These are phyloP conservation scores for Enteromius argenteus DNA, from an alignment of 2,797 vertebrate genomes.

Conservation along the genomic window DNA sequence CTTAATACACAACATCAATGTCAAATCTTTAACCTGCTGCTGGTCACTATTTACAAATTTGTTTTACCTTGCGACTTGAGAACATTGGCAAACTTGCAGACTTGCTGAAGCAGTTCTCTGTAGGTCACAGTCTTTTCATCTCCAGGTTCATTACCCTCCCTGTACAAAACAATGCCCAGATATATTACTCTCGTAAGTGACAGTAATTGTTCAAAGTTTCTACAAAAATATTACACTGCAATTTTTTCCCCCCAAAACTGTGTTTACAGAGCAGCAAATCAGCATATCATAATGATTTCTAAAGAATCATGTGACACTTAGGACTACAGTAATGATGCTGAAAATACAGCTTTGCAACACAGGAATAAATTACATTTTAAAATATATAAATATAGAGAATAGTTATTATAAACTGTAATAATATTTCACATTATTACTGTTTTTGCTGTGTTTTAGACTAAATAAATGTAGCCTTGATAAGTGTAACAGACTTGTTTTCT, in stretches of 20 bases:
- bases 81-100: constrained; percentile 94
- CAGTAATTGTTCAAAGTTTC: not conserved
- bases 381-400: not conserved
- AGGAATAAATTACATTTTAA: not conserved
- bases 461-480: not conserved
- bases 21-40: constrained; percentile 1
- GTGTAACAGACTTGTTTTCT: not conserved
- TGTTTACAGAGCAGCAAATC: not conserved
- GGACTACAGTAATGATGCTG: not conserved
- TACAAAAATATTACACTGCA: not conserved
- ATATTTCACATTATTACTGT: not conserved
- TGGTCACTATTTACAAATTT: not conserved
- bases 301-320: not conserved
- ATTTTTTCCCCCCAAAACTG: not conserved
- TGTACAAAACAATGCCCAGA: constrained; percentile 59
- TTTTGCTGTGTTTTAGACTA: not conserved
- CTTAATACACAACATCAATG: not conserved
- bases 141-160: constrained; percentile 96
- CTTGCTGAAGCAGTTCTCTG: constrained; percentile 86
- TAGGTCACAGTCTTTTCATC: constrained; percentile 89
- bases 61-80: constrained; percentile 88
- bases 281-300: not conserved
- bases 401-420: not conserved
- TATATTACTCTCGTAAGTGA: not conserved
- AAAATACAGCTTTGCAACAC: not conserved